Percentiles rank a stretch among this genome's conserved stretches.
These are phyloP conservation scores for Macrobrachium nipponense DNA, from an alignment of 1,140 invertebrate genomes.

Conservation along the genomic window DNA sequence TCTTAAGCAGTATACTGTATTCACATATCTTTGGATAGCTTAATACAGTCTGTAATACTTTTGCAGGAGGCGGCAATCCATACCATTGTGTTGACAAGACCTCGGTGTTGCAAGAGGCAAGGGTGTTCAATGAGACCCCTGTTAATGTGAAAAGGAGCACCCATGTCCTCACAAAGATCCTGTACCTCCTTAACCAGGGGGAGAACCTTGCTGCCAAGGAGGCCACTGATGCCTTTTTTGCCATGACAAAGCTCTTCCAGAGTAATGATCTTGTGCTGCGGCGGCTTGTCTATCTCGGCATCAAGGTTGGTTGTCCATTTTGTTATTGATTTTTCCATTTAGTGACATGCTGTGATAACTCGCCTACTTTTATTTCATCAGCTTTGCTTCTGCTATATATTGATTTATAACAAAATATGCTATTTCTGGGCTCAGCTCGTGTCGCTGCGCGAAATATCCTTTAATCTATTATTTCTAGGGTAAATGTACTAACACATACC, in stretches of 20 bases:
- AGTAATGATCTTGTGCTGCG: constrained; percentile 94
- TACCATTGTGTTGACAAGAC: constrained; percentile 96
- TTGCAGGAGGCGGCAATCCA: constrained; percentile 87
- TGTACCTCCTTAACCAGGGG: constrained; percentile 95
- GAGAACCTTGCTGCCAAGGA: constrained; percentile 92
- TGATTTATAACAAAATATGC: too few species aligned
- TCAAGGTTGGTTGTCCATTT: constrained; percentile 74
- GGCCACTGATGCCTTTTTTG: constrained; percentile 98
- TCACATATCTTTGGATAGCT: neutral
- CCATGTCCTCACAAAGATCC: constrained; percentile 94
- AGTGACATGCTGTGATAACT: too few species aligned
- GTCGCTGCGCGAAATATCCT: too few species aligned
- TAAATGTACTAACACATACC: too few species aligned
- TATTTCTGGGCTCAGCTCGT: too few species aligned
- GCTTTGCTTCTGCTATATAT: too few species aligned
- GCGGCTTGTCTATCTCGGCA: constrained; percentile 95
- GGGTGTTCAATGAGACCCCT: constrained; percentile 97
- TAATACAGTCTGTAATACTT: neutral
- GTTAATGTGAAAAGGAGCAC: constrained; percentile 97
- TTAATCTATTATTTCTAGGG: too few species aligned
- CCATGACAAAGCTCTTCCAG: constrained; percentile 99
- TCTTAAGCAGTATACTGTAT: too few species aligned
- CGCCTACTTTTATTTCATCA: too few species aligned
- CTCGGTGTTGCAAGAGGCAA: constrained; percentile 94
- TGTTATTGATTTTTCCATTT: neutral